phyloP scores from a whole-genome alignment of 2,888 invertebrate species.

The Flabesymbios commensalis region DNA sequence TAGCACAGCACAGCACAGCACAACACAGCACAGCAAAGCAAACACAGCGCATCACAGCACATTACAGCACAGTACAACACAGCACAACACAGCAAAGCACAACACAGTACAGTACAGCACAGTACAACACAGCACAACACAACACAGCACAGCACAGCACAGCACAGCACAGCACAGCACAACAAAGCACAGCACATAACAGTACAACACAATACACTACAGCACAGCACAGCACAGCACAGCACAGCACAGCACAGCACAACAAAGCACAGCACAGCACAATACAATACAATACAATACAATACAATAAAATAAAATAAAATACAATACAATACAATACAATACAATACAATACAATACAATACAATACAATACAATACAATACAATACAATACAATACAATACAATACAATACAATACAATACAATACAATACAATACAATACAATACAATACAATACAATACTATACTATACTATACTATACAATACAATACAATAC shows the following conservation, averaged over 20 bases:
- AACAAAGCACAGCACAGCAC: not conserved
- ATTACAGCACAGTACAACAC: not conserved
- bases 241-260: not conserved
- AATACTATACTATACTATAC: not conserved
- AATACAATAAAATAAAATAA: conserved; percentile 4
- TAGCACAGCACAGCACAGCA: not conserved
- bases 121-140: conserved; percentile 7
- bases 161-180: not conserved
- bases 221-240: not conserved
- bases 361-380: conserved; percentile 1
- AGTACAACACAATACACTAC: conserved; percentile 3
- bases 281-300: not conserved
- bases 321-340: conserved; percentile 10
- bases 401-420: conserved; percentile 10
- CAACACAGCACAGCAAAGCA: not conserved
- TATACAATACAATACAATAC: not conserved
- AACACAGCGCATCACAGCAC: not conserved
- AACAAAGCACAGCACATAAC: not conserved
- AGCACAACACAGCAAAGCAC: not conserved
- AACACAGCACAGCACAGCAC: not conserved
- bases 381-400: conserved; percentile 10
- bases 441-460: not conserved
- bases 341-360: conserved; percentile 9
- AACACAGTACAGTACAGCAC: conserved; percentile 12
- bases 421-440: conserved; percentile 1